Conservation (phyloP, 2,888 invertebrate genomes). For the Augiades crinisus region DNA sequence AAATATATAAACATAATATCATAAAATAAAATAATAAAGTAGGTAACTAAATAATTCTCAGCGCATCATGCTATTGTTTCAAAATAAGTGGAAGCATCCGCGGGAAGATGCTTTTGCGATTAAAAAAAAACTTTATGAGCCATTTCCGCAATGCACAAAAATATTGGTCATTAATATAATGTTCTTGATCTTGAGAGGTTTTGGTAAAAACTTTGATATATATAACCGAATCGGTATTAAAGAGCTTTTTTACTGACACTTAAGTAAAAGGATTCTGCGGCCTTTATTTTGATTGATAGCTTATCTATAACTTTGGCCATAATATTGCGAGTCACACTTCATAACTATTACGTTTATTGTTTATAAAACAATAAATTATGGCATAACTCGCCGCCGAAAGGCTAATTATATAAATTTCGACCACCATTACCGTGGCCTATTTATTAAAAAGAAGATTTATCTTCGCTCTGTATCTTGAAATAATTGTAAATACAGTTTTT, state of each 20-base stretch:
- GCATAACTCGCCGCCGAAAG: slow-evolving; percentile 58
- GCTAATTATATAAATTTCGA: slow-evolving; percentile 61
- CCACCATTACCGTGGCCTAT: slow-evolving; percentile 66
- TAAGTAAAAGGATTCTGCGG: background rate
- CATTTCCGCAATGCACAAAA: slow-evolving; percentile 17
- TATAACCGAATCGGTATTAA: background rate
- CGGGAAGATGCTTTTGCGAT: background rate
- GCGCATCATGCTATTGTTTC: slow-evolving; percentile 5
- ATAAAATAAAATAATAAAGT: too few relatives aligned
- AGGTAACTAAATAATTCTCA: too few relatives aligned
- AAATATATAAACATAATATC: too few relatives aligned
- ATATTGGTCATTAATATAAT: slow-evolving; percentile 9
- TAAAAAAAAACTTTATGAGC: slow-evolving; percentile 9
- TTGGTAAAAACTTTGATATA: background rate
- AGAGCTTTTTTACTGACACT: background rate
- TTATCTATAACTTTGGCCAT: slow-evolving; percentile 34
- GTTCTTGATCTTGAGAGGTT: slow-evolving; percentile 1
- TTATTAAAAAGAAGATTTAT: slow-evolving; percentile 63
- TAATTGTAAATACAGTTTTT: slow-evolving; percentile 59
- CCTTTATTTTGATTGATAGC: background rate
- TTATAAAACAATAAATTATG: slow-evolving; percentile 73
- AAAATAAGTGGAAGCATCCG: slow-evolving; percentile 6
- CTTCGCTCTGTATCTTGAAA: slow-evolving; percentile 55
- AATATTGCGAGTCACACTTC: slow-evolving; percentile 42
- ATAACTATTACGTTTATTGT: slow-evolving; percentile 46